phyloP scores from a whole-genome alignment of 2,888 invertebrate species.

The Drosophila neotestacea region DNA sequence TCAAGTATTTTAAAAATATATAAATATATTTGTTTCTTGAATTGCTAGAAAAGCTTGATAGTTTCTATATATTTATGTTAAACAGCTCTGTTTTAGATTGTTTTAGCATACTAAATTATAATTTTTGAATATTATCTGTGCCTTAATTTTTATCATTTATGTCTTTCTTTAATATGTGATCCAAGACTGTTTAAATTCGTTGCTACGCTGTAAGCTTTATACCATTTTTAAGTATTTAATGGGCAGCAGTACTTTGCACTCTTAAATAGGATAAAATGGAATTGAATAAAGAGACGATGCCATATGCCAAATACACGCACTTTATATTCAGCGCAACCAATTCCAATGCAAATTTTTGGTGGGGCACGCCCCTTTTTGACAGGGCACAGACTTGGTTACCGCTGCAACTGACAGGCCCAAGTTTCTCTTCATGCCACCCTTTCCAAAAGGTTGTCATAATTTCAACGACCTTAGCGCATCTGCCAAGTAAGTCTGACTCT shows the following conservation, averaged over 20 bases:
- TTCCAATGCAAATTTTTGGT: conserved; percentile 61
- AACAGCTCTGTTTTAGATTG: too few species aligned
- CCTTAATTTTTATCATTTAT: too few species aligned
- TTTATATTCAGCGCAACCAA: conserved; percentile 23
- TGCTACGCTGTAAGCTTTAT: background rate
- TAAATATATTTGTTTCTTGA: too few species aligned
- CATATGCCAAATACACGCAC: conserved; percentile 43
- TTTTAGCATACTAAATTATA: too few species aligned
- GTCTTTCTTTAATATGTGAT: too few species aligned
- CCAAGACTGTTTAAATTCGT: background rate
- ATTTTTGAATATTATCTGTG: too few species aligned
- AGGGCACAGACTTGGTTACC: conserved; percentile 33
- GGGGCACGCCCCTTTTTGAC: conserved; percentile 35
- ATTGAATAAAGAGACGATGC: background rate
- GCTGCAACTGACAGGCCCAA: conserved; percentile 65
- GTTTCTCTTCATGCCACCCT: background rate
- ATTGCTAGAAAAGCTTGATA: too few species aligned
- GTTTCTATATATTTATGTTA: too few species aligned
- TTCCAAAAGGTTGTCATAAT: conserved; percentile 20
- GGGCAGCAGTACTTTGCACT: background rate
- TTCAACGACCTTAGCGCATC: conserved; percentile 58
- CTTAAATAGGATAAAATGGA: background rate
- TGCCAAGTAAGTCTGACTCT: conserved; percentile 38
- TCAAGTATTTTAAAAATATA: too few species aligned
- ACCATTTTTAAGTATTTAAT: background rate